phyloP scores from a whole-genome alignment of 1,140 invertebrate genomes.

The Saccostrea glomerata region DNA sequence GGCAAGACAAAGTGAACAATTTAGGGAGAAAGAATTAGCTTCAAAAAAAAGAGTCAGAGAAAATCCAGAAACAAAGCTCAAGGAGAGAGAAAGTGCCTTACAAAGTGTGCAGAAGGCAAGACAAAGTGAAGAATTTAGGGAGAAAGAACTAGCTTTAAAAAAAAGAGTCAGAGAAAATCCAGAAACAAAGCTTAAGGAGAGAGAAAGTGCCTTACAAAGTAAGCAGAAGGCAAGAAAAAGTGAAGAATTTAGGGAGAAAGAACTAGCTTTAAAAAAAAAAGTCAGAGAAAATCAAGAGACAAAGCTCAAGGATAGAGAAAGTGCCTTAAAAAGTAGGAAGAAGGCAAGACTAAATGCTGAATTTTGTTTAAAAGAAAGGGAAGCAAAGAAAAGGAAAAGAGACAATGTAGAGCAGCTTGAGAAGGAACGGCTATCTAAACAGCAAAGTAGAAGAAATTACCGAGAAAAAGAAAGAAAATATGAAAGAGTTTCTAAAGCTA shows the following conservation, averaged over 20 bases:
- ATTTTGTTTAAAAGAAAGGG: slow-evolving; percentile 20
- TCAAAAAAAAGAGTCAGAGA: slow-evolving; percentile 9
- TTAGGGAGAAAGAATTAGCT: slow-evolving; percentile 36
- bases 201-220: neutral
- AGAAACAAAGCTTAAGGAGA: too few relatives aligned
- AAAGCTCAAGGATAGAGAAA: slow-evolving; percentile 33
- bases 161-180: too few relatives aligned
- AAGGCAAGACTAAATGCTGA: neutral
- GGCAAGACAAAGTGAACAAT: neutral
- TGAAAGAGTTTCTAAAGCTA: neutral
- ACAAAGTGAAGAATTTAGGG: neutral
- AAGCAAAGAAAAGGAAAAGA: slow-evolving; percentile 21
- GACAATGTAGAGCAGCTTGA: neutral
- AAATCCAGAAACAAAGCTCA: slow-evolving; percentile 37
- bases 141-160: too few relatives aligned
- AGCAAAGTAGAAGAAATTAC: slow-evolving; percentile 39
- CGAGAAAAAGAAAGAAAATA: neutral
- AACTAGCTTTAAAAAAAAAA: slow-evolving; percentile 15
- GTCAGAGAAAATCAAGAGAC: slow-evolving; percentile 36
- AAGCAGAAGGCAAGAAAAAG: slow-evolving; percentile 17
- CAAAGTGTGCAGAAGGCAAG: neutral
- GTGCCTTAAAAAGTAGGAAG: neutral
- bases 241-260: slow-evolving; percentile 40
- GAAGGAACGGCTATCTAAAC: neutral
- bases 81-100: neutral